A percentile compares a stretch with the other conserved stretches of the same genome.
Evolutionary conservation across 2,888 invertebrate genomes (phyloP).

Genomic region (Agonopterix alstromeriana): DNA sequence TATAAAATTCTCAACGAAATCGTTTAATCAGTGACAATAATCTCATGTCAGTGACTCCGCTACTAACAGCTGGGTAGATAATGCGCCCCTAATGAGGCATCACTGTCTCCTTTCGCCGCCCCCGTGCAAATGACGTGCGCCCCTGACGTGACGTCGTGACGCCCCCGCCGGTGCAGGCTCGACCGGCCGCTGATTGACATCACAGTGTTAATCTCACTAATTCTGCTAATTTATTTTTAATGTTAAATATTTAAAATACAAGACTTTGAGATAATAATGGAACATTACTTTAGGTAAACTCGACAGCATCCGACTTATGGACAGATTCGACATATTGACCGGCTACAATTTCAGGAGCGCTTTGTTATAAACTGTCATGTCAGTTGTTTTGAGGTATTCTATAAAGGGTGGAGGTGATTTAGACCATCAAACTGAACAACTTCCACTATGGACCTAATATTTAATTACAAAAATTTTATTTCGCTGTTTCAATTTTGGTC

Average conservation of each 20-base stretch:
- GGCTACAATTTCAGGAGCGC: too few relatives aligned
- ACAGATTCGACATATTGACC: too few relatives aligned
- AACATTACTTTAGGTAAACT: background rate
- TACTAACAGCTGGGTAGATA: background rate
- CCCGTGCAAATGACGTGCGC: conserved; percentile 1
- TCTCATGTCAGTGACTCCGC: background rate
- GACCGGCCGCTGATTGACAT: conserved; percentile 11
- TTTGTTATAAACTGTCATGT: too few relatives aligned
- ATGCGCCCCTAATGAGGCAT: background rate
- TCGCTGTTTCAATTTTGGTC: too few relatives aligned
- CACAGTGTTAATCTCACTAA: conserved; percentile 8
- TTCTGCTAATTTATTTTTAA: conserved; percentile 12
- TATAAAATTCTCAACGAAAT: too few relatives aligned
- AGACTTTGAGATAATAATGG: background rate
- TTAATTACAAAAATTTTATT: too few relatives aligned
- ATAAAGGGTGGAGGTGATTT: too few relatives aligned
- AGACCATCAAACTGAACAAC: too few relatives aligned
- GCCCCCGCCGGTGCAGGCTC: too few relatives aligned
- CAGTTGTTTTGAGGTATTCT: too few relatives aligned
- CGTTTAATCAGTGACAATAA: background rate
- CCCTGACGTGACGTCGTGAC: background rate
- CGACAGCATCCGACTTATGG: too few relatives aligned
- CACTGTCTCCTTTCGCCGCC: conserved; percentile 1
- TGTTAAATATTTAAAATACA: background rate
- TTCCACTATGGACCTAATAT: too few relatives aligned